These are phyloP conservation scores for Sylvilagus floridanus DNA, from an alignment of 2,797 vertebrate genomes.

Conservation along the genomic window DNA sequence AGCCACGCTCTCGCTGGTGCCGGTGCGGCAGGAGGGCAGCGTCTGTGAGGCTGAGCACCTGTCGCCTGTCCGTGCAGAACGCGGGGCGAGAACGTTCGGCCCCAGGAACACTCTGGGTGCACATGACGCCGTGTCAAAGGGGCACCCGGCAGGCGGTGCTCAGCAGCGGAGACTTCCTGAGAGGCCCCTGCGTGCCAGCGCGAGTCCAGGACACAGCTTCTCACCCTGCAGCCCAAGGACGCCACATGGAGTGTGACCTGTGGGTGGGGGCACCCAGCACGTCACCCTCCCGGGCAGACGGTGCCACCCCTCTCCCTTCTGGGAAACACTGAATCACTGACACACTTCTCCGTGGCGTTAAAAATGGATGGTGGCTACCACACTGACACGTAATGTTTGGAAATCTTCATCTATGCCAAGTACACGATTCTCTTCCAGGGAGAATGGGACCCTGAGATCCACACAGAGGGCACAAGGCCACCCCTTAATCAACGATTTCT, in stretches of 20 bases:
- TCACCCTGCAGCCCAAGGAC: fast-evolving
- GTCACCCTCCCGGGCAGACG: fast-evolving
- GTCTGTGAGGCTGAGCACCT: background rate
- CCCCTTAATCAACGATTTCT: background rate
- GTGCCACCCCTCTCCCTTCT: background rate
- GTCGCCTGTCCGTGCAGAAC: slow-evolving; percentile 34
- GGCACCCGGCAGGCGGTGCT: background rate
- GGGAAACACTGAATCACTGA: background rate
- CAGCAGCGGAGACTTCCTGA: background rate
- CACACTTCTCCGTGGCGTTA: background rate
- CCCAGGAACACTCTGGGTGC: slow-evolving; percentile 11
- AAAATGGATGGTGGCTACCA: slow-evolving; percentile 48
- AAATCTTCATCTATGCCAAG: slow-evolving; percentile 43
- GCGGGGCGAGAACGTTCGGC: background rate
- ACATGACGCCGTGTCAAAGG: background rate
- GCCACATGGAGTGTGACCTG: background rate
- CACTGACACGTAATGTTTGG: slow-evolving; percentile 10
- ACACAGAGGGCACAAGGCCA: background rate
- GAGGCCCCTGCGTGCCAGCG: fast-evolving
- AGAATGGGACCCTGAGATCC: background rate
- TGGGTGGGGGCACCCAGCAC: background rate
- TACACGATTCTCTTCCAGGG: background rate
- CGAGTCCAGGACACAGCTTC: background rate
- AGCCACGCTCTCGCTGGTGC: too few relatives aligned
- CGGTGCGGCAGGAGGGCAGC: too few relatives aligned